Evolutionary conservation across 2,797 vertebrate genomes (phyloP).

Genomic region (Danio albolineatus): DNA sequence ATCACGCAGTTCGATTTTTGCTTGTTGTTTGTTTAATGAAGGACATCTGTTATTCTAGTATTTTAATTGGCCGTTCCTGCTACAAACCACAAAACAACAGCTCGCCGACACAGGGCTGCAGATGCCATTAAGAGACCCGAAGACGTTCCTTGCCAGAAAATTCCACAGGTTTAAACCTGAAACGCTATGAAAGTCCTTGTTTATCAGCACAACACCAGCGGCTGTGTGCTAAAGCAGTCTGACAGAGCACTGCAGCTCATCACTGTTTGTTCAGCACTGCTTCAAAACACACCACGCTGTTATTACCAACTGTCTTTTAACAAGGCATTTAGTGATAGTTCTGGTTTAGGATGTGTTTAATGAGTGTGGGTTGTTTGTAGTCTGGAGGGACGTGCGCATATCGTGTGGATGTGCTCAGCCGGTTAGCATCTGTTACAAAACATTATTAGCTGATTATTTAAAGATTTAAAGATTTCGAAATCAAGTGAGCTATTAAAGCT

Average conservation of each 20-base stretch:
- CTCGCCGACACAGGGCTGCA: constrained; percentile 15
- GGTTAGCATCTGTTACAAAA: constrained; percentile 22
- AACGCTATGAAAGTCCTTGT: constrained; percentile 21
- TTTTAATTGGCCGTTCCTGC: constrained; percentile 52
- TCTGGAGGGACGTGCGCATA: not conserved
- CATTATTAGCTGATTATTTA: not conserved
- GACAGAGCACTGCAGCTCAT: not conserved
- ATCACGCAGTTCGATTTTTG: constrained; percentile 24
- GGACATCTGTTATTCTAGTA: constrained; percentile 62
- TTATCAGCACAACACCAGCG: constrained; percentile 8
- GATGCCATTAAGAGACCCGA: constrained; percentile 35
- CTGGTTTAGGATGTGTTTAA: constrained; percentile 20
- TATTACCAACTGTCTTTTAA: constrained; percentile 20
- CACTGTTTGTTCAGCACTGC: not conserved
- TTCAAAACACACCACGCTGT: constrained; percentile 7
- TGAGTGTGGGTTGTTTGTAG: not conserved
- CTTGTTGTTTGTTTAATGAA: constrained; percentile 57
- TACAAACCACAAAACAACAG: constrained; percentile 43
- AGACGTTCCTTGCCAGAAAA: constrained; percentile 24
- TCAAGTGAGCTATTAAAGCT: not conserved
- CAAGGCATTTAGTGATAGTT: constrained; percentile 30
- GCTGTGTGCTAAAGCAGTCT: not conserved
- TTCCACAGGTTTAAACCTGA: constrained; percentile 14
- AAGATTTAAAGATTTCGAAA: not conserved
- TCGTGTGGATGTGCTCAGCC: not conserved